phyloP scores from a whole-genome alignment of 1,140 invertebrate genomes.

The Laodelphax striatellus region DNA sequence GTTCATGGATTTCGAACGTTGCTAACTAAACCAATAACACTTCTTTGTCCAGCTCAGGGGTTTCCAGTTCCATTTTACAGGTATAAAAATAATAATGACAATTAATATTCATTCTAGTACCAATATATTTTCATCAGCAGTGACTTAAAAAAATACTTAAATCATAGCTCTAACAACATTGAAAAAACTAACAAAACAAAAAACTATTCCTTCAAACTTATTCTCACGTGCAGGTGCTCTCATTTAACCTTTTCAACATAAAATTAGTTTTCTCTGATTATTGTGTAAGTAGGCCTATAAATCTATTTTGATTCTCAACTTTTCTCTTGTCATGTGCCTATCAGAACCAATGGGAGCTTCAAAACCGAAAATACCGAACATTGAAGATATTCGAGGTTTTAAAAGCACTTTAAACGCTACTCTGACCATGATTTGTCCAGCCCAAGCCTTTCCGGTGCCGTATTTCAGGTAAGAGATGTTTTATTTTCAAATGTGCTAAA shows the following conservation, averaged over 20 bases:
- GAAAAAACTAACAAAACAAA: no score
- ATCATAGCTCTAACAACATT: no score
- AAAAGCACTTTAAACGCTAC: constrained; percentile 1
- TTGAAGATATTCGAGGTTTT: constrained; percentile 14
- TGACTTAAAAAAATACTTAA: no score
- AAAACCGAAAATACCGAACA: constrained; percentile 37
- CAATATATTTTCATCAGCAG: no score
- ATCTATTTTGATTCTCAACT: no score
- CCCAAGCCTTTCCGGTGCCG: constrained; percentile 51
- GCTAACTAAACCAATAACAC: constrained; percentile 28
- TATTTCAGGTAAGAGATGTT: constrained; percentile 39
- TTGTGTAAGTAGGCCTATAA: no score
- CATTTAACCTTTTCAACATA: no score
- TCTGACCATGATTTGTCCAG: constrained; percentile 39
- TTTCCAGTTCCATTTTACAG: constrained; percentile 47
- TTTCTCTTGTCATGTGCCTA: no score
- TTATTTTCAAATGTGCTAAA: neutral
- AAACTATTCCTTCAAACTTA: no score
- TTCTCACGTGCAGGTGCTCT: no score
- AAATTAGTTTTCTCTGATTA: no score
- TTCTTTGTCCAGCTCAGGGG: constrained; percentile 50
- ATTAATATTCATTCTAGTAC: no score
- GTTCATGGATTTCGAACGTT: constrained; percentile 35
- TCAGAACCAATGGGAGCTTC: constrained; percentile 59
- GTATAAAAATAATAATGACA: constrained; percentile 26